phyloP scores from a whole-genome alignment of 2,888 invertebrate genomes.

The Mesopsocus fuscifrons region DNA sequence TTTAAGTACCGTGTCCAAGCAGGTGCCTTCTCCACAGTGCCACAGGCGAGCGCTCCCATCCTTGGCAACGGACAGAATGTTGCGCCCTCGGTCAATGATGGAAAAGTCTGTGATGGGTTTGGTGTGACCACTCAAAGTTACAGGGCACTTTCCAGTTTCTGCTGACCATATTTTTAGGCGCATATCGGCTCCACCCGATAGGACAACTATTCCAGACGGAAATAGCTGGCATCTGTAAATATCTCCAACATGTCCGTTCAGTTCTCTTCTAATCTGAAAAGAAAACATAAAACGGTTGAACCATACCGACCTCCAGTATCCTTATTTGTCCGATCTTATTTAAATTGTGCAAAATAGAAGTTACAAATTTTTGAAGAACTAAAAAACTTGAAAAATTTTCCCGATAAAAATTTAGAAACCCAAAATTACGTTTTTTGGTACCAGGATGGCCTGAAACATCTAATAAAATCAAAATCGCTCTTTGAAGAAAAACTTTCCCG shows the following conservation, averaged over 20 bases:
- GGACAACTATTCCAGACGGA: conserved; percentile 45
- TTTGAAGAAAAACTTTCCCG: too few species aligned
- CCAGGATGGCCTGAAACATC: too few species aligned
- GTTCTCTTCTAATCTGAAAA: conserved; percentile 23
- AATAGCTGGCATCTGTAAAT: conserved; percentile 47
- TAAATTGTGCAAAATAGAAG: not conserved
- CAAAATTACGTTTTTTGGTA: too few species aligned
- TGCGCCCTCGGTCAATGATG: conserved; percentile 45
- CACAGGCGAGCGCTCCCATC: conserved; percentile 49
- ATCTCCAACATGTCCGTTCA: conserved; percentile 47
- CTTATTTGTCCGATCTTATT: too few species aligned
- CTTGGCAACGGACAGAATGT: conserved; percentile 46
- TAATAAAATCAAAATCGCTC: too few species aligned
- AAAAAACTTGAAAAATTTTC: too few species aligned
- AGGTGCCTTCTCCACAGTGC: conserved; percentile 43
- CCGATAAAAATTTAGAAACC: too few species aligned
- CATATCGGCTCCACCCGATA: conserved; percentile 49
- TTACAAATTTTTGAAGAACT: not conserved
- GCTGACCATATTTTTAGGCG: conserved; percentile 49
- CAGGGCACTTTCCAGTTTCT: conserved; percentile 44
- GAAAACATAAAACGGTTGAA: not conserved
- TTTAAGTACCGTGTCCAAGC: conserved; percentile 32
- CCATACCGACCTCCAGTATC: too few species aligned
- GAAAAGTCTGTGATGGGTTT: conserved; percentile 40
- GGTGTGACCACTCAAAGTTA: conserved; percentile 42